Evolutionary conservation across 2,888 invertebrate genomes (phyloP), one percentile per base, ranked within the genome.

Genomic region (Syrphus vitripennis): DNA sequence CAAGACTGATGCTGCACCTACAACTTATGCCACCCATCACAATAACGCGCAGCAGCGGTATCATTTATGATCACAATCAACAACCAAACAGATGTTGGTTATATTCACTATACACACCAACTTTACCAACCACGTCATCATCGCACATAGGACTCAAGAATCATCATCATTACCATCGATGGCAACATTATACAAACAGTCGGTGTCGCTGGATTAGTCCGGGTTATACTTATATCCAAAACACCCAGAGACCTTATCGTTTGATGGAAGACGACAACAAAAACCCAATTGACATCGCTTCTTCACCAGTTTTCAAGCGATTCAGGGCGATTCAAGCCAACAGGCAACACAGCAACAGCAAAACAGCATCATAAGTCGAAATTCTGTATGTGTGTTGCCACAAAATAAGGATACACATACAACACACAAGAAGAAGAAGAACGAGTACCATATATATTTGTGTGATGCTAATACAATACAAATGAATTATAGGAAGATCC

Each of bases 1-100:
- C 72, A 61, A 48, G 53, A 40, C 16, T 12, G 40, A 34, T 26
- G 12, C 50, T 50, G 55, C 45, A 31, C 24, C 16, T 31, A 26
- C 34, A 34, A 61, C 40, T 48, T 24, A 67, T 50, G 24, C 55
- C 78, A 78, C 78, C 74, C 67, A n/a, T n/a, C n/a, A 69, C 67
- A 48, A 59, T 26, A 48, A 42, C 84, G 84, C 84, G 84, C 84
- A 84, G 81, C 84, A 81, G 76, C 81, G 81, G 63, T 77, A 77
- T 82, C 86, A 78, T 72, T 67, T 77, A 77, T 76, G 71, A 84
- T 81, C 70, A 80, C 50, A 79, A 76, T 67, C 67, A 63, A 34
- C 50, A 79, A 55, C 40, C n/a, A n/a, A 67, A 29, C 50, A 55
- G 53, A 21, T 65, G 31, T 40, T 40, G 21, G 40, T 61, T n/a